phyloP scores from a whole-genome alignment of 2,113 vertebrate genomes.

The Lutjanus erythropterus region DNA sequence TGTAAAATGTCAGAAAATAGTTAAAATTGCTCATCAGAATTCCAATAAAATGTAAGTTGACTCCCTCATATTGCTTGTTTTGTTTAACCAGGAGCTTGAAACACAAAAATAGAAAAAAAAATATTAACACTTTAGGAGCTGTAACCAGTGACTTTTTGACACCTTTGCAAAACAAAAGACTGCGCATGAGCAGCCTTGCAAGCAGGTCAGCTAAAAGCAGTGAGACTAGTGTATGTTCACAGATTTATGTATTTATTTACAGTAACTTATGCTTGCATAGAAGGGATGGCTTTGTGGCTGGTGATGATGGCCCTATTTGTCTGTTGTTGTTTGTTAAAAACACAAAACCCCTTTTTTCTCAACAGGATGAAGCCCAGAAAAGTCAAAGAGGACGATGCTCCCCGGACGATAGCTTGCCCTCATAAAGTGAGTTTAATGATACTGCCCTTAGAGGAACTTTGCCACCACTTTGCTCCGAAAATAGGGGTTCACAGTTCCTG shows the following conservation, averaged over 20 bases:
- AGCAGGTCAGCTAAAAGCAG: background rate
- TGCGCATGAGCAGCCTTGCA: background rate
- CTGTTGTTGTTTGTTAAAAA: slow-evolving; percentile 22
- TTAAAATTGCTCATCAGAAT: background rate
- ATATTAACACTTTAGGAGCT: background rate
- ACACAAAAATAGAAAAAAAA: background rate
- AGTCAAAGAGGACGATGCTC: slow-evolving; percentile 98
- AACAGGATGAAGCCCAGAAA: slow-evolving; percentile 98
- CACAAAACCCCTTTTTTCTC: background rate
- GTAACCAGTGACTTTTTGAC: background rate
- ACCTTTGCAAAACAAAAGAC: background rate
- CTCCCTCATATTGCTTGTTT: background rate
- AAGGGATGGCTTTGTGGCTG: background rate
- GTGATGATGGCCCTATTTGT: background rate
- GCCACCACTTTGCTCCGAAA: background rate
- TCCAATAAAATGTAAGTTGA: background rate
- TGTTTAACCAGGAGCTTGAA: background rate
- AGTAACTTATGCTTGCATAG: background rate
- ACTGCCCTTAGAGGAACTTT: background rate
- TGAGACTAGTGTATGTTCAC: background rate
- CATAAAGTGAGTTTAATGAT: slow-evolving; percentile 92
- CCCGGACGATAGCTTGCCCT: slow-evolving; percentile 98
- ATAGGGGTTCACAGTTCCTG: background rate
- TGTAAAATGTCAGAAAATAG: background rate
- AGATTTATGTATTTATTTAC: background rate